Conservation (phyloP, 2,888 invertebrate species). For the Ecdyonurus torrentis region DNA sequence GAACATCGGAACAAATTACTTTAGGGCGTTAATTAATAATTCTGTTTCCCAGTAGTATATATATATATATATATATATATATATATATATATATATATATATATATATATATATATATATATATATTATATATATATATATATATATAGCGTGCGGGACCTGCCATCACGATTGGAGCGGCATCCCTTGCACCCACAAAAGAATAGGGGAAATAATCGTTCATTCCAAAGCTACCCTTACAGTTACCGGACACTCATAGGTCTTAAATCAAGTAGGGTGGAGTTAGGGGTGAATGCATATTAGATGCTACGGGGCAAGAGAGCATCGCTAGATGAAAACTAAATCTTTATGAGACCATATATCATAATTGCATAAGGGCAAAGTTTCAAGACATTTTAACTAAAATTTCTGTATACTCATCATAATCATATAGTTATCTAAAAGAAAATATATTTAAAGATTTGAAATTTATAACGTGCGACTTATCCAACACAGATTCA, state of each 20-base stretch:
- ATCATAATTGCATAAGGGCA: no score
- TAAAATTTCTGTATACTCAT: no score
- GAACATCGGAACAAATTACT: background rate
- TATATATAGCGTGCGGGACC: background rate
- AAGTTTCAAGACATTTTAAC: no score
- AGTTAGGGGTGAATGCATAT: background rate
- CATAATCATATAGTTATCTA: no score
- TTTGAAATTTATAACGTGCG: no score
- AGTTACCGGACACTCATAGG: background rate
- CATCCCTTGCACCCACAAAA: background rate
- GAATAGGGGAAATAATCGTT: background rate
- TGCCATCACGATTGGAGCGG: background rate
- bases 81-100: no score
- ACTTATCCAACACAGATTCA: no score
- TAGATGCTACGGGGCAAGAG: background rate
- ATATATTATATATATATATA: no score
- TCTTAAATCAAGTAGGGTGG: background rate
- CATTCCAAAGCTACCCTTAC: background rate
- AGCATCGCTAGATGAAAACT: background rate
- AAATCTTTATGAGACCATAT: background rate
- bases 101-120: no score
- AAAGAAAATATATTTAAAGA: no score
- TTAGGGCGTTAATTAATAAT: slow-evolving; percentile 1
- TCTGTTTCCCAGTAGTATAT: background rate
- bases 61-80: no score